phyloP scores from a whole-genome alignment of 2,888 invertebrate genomes.

The Trissonchulus sp. region DNA sequence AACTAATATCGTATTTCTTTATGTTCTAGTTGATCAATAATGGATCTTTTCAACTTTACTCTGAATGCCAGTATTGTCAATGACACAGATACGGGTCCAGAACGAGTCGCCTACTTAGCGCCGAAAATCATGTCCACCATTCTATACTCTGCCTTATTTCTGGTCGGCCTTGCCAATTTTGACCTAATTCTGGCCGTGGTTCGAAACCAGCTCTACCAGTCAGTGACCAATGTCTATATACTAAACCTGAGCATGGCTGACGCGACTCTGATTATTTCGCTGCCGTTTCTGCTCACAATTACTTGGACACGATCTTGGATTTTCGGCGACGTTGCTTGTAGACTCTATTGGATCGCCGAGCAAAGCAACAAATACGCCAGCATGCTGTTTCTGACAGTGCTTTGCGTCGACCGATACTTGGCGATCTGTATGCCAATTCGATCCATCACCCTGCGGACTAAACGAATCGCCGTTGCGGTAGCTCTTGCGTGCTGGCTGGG shows the following conservation, averaged over 20 bases:
- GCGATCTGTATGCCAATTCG: slow-evolving; percentile 25
- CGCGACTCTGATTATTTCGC: neutral
- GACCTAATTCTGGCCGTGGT: slow-evolving; percentile 8
- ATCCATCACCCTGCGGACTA: slow-evolving; percentile 6
- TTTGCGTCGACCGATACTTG: slow-evolving; percentile 30
- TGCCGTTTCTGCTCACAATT: slow-evolving; percentile 26
- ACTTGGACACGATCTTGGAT: slow-evolving; percentile 12
- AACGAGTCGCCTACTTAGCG: too few species aligned
- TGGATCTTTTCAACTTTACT: too few species aligned
- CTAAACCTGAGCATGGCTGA: slow-evolving; percentile 31
- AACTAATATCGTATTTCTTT: too few species aligned
- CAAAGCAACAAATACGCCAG: slow-evolving; percentile 28
- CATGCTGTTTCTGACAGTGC: slow-evolving; percentile 25
- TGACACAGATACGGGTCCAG: too few species aligned
- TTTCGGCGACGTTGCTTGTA: slow-evolving; percentile 26
- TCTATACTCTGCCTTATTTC: neutral
- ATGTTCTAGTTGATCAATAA: too few species aligned
- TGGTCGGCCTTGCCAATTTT: slow-evolving; percentile 23
- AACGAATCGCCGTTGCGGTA: neutral
- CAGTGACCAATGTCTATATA: slow-evolving; percentile 30
- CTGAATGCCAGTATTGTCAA: too few species aligned
- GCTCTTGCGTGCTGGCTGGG: slow-evolving; percentile 17
- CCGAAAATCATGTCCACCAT: slow-evolving; percentile 4
- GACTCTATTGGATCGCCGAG: slow-evolving; percentile 27
- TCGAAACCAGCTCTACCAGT: neutral